Evolutionary conservation across 2,113 vertebrate species (phyloP).

Genomic region (Calyptommatus sinebrachiatus): DNA sequence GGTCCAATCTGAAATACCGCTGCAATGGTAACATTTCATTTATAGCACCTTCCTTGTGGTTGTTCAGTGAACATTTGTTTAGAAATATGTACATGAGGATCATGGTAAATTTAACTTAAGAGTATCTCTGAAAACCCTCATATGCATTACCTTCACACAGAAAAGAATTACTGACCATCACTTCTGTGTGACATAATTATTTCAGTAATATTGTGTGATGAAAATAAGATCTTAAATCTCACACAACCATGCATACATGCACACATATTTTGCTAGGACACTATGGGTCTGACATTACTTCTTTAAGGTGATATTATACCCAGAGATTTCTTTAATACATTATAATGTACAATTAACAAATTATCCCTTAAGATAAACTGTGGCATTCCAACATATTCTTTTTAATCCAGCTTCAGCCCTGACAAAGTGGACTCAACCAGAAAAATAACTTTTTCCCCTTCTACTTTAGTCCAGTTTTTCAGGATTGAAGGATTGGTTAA

Average conservation of each 20-base stretch:
- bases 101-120: not conserved
- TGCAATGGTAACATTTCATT: constrained; percentile 87
- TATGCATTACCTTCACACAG: not conserved
- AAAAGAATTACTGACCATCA: not conserved
- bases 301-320: not conserved
- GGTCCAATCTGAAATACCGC: constrained; percentile 97
- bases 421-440: too few relatives aligned
- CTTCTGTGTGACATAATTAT: not conserved
- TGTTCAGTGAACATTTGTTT: not conserved
- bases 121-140: not conserved
- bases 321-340: not conserved
- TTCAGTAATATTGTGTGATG: not conserved
- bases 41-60: not conserved
- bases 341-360: not conserved
- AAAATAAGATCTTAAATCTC: not conserved
- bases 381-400: too few relatives aligned
- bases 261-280: not conserved
- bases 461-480: too few relatives aligned
- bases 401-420: too few relatives aligned
- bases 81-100: not conserved
- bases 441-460: too few relatives aligned
- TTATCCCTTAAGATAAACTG: too few relatives aligned
- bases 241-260: too few relatives aligned
- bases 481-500: too few relatives aligned
- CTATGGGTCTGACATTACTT: too few relatives aligned